A percentile compares a stretch with the other conserved stretches of the same genome.
Conservation (phyloP, 2,888 invertebrate genomes). For the Ectemnius continuus region DNA sequence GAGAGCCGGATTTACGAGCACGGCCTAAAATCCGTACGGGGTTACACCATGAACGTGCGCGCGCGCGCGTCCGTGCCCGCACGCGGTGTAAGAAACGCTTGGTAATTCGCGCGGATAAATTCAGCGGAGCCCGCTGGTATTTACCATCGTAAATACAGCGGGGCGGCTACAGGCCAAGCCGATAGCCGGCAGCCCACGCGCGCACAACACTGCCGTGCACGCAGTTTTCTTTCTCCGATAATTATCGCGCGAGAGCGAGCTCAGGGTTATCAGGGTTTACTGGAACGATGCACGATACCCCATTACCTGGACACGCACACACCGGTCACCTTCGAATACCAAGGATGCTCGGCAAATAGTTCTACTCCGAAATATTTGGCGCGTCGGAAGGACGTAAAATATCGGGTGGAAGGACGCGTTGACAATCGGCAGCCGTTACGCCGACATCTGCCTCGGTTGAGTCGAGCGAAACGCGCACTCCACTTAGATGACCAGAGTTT, state of each 20-base stretch:
- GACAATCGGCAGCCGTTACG: background rate
- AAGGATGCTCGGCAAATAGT: background rate
- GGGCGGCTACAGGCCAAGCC: background rate
- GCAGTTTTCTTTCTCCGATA: slow-evolving; percentile 29
- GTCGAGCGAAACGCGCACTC: background rate
- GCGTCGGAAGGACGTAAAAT: background rate
- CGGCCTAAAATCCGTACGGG: slow-evolving; percentile 58
- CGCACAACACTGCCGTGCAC: slow-evolving; percentile 16
- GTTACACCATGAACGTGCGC: slow-evolving; percentile 29
- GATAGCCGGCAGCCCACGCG: background rate
- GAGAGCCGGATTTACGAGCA: slow-evolving; percentile 57
- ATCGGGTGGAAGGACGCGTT: background rate
- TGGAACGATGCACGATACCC: background rate
- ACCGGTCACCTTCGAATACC: background rate
- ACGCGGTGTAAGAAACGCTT: slow-evolving; percentile 32
- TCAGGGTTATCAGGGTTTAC: slow-evolving; percentile 18
- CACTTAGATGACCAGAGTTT: background rate
- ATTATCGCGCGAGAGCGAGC: slow-evolving; percentile 33
- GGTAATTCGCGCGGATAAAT: slow-evolving; percentile 57
- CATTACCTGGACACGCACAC: background rate
- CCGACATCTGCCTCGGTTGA: no score
- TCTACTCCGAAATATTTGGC: background rate
- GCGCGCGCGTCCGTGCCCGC: no score
- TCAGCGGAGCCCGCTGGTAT: slow-evolving; percentile 32
- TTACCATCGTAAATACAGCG: slow-evolving; percentile 35